These are phyloP conservation scores for Mayetiola destructor DNA, from an alignment of 2,888 invertebrate genomes.

Conservation along the genomic window DNA sequence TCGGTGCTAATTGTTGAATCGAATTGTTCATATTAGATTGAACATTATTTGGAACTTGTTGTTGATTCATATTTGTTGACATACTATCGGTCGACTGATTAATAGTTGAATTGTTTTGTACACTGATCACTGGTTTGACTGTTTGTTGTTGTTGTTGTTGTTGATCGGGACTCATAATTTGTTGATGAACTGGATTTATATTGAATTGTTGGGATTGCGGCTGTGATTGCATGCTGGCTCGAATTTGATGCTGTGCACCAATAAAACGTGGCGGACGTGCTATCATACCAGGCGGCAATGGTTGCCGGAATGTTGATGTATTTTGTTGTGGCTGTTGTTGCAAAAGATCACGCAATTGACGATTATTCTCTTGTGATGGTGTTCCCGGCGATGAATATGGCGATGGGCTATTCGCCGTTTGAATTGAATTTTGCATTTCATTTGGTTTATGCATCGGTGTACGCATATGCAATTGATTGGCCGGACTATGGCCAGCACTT, in stretches of 20 bases:
- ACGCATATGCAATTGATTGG: slow-evolving; percentile 16
- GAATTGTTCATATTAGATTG: slow-evolving; percentile 16
- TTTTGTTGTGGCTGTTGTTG: slow-evolving; percentile 17
- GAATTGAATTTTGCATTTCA: slow-evolving; percentile 26
- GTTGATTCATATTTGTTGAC: neutral
- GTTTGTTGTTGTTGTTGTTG: slow-evolving; percentile 16
- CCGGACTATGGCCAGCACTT: slow-evolving; percentile 20
- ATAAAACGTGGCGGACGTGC: slow-evolving; percentile 30
- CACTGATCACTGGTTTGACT: neutral
- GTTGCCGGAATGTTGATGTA: slow-evolving; percentile 47
- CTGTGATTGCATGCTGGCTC: neutral
- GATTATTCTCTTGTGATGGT: slow-evolving; percentile 5
- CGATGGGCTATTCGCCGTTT: slow-evolving; percentile 22
- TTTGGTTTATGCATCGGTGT: slow-evolving; percentile 24
- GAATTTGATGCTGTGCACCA: slow-evolving; percentile 15
- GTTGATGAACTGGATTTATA: slow-evolving; percentile 20
- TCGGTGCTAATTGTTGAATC: slow-evolving; percentile 2
- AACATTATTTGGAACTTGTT: neutral
- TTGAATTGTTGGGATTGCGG: slow-evolving; percentile 15
- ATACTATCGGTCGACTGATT: neutral
- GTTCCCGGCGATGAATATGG: slow-evolving; percentile 36
- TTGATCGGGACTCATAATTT: slow-evolving; percentile 14
- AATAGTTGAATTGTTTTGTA: neutral
- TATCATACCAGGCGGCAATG: slow-evolving; percentile 45
- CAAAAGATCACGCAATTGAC: neutral